Conservation (phyloP, 35 echinoderm and acorn worm genomes). For the Ophiothrix spiculata region DNA sequence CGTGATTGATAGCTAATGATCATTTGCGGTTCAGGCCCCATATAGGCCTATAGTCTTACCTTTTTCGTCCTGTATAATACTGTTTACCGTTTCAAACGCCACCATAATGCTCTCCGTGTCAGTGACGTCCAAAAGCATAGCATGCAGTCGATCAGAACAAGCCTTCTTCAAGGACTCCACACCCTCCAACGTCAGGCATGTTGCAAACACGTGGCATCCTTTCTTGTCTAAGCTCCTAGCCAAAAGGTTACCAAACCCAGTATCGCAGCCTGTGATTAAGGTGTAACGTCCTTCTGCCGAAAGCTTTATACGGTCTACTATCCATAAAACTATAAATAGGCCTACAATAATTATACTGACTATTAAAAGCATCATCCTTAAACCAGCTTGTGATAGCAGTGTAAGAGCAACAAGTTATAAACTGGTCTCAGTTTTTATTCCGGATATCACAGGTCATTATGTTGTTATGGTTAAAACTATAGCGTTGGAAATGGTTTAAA, state of each 20-base stretch:
- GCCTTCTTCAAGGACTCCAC: neutral
- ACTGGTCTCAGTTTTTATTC: too few species aligned
- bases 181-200: conserved; percentile 39
- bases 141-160: conserved; percentile 6
- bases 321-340: neutral
- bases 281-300: conserved; percentile 19
- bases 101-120: conserved; percentile 32
- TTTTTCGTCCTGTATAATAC: conserved; percentile 18
- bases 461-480: too few species aligned
- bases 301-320: neutral
- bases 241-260: conserved; percentile 70
- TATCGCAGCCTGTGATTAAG: conserved; percentile 74
- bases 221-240: conserved; percentile 52
- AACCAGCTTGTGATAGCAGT: too few species aligned
- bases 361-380: neutral
- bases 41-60: too few species aligned
- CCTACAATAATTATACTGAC: neutral
- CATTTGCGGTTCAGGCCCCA: too few species aligned
- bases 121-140: conserved; percentile 45
- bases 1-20: too few species aligned
- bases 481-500: too few species aligned
- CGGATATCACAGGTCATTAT: too few species aligned
- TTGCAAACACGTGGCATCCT: conserved; percentile 59
- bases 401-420: too few species aligned
- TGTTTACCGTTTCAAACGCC: neutral